Evolutionary conservation across 1,140 invertebrate genomes (phyloP).

Genomic region (Dendroctonus ponderosae): DNA sequence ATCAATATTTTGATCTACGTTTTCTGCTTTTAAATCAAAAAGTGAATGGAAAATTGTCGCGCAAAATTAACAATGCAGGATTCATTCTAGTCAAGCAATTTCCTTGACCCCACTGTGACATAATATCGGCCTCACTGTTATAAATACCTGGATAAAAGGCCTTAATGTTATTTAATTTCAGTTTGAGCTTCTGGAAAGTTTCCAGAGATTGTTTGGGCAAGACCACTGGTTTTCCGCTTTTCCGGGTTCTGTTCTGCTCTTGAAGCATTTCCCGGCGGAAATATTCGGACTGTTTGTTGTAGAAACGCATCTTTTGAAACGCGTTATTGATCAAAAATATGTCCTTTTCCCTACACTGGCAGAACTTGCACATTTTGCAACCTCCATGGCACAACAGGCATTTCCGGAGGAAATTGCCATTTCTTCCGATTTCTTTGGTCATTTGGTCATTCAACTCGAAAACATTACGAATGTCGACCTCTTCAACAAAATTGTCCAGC

Average conservation of each 20-base stretch:
- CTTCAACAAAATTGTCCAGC: slow-evolving; percentile 23
- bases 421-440: slow-evolving; percentile 17
- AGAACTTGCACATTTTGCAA: slow-evolving; percentile 16
- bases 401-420: slow-evolving; percentile 19
- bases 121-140: slow-evolving; percentile 16
- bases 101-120: slow-evolving; percentile 19
- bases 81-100: slow-evolving; percentile 20
- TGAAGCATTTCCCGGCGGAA: background rate
- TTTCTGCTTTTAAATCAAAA: background rate
- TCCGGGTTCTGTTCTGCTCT: background rate
- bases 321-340: slow-evolving; percentile 23
- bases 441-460: slow-evolving; percentile 7
- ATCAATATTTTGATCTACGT: no score
- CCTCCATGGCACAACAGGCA: slow-evolving; percentile 17
- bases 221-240: slow-evolving; percentile 9
- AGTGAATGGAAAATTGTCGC: slow-evolving; percentile 4
- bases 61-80: slow-evolving; percentile 10
- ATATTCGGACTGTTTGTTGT: background rate
- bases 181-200: slow-evolving; percentile 17
- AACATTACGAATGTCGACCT: slow-evolving; percentile 13
- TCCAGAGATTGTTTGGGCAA: slow-evolving; percentile 18
- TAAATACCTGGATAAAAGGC: slow-evolving; percentile 25
- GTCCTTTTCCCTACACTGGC: slow-evolving; percentile 20
- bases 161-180: slow-evolving; percentile 24
- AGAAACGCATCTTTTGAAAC: slow-evolving; percentile 17